These are phyloP conservation scores for Acrobasis consociella DNA, from an alignment of 2,888 invertebrate genomes.

Conservation along the genomic window DNA sequence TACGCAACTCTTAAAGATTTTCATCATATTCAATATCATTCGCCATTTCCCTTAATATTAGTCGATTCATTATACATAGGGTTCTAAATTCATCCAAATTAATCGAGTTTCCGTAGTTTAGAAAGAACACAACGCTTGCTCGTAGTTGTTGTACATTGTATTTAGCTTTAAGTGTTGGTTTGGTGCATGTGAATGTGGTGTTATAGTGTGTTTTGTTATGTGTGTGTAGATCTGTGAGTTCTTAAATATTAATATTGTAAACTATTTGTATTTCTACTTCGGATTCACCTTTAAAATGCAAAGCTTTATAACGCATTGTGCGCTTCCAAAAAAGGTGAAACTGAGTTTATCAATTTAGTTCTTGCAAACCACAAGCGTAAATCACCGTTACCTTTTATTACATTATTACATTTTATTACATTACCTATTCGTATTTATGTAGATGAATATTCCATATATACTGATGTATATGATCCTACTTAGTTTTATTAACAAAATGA, in stretches of 20 bases:
- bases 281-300: slow-evolving; percentile 51
- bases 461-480: neutral
- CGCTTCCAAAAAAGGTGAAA: slow-evolving; percentile 46
- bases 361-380: slow-evolving; percentile 21
- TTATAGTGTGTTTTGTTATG: slow-evolving; percentile 47
- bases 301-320: slow-evolving; percentile 23
- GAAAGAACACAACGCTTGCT: slow-evolving; percentile 65
- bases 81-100: slow-evolving; percentile 49
- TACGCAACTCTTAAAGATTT: slow-evolving; percentile 52
- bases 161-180: slow-evolving; percentile 52
- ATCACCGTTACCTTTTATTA: neutral
- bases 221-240: slow-evolving; percentile 38
- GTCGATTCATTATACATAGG: slow-evolving; percentile 48
- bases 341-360: slow-evolving; percentile 42
- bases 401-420: neutral
- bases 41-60: slow-evolving; percentile 55
- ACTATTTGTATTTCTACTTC: slow-evolving; percentile 45
- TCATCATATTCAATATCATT: slow-evolving; percentile 45
- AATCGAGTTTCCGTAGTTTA: slow-evolving; percentile 45
- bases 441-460: neutral
- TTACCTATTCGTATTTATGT: neutral
- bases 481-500: neutral
- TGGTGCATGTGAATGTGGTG: slow-evolving; percentile 65
- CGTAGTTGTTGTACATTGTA: slow-evolving; percentile 55
- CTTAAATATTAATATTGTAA: slow-evolving; percentile 35